Evolutionary conservation across 2,888 invertebrate species (phyloP).

Genomic region (Volucella zonaria): DNA sequence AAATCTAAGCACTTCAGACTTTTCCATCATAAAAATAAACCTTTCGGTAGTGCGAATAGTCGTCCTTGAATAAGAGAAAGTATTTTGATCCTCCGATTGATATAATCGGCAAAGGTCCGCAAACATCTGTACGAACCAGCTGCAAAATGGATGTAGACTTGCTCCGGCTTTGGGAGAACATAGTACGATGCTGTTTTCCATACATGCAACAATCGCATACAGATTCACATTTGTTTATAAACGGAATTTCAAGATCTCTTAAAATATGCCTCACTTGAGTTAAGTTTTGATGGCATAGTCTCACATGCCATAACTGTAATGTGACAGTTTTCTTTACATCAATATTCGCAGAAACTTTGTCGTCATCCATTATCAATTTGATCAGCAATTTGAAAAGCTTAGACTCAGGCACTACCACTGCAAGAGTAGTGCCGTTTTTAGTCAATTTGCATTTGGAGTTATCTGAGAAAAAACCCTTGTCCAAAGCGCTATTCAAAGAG

Average conservation of each 20-base stretch:
- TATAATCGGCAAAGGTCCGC: background rate
- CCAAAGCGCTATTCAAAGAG: constrained; percentile 12
- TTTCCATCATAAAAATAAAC: constrained; percentile 2
- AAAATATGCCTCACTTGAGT: constrained; percentile 12
- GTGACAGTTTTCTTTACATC: constrained; percentile 3
- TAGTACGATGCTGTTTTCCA: constrained; percentile 2
- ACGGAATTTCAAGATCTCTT: constrained; percentile 1
- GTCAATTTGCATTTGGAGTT: constrained; percentile 27
- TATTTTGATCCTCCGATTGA: constrained; percentile 13
- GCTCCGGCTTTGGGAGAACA: background rate
- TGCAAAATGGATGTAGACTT: constrained; percentile 25
- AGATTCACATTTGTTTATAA: background rate
- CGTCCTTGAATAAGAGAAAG: background rate
- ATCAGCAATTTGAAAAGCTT: constrained; percentile 22
- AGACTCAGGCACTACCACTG: constrained; percentile 18
- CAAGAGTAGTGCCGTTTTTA: constrained; percentile 24
- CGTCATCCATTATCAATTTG: background rate
- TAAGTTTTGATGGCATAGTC: constrained; percentile 12
- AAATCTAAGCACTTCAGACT: background rate
- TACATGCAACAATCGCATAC: constrained; percentile 15
- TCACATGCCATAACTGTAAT: constrained; percentile 24
- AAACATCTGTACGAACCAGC: constrained; percentile 27
- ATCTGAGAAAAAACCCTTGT: constrained; percentile 30
- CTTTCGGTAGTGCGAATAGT: background rate
- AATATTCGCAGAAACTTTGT: constrained; percentile 11